These are phyloP conservation scores for Aegotheles bennettii DNA, from an alignment of 2,113 vertebrate species.

Conservation along the genomic window DNA sequence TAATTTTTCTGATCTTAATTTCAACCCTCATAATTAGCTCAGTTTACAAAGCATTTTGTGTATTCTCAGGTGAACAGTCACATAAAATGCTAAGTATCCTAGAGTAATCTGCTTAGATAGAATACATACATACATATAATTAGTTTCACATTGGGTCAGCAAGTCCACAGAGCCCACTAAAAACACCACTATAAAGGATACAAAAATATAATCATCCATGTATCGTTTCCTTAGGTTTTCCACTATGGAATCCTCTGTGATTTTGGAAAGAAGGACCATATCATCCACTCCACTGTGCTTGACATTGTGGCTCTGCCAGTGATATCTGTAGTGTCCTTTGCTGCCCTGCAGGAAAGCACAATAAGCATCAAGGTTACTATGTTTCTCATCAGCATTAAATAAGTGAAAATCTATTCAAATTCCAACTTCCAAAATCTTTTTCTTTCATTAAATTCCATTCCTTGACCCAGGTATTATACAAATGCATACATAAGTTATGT, in stretches of 20 bases:
- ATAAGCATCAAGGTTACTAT: background rate
- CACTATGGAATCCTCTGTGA: slow-evolving; percentile 96
- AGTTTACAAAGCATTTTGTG: background rate
- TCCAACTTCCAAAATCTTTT: background rate
- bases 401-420: background rate
- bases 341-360: slow-evolving; percentile 81
- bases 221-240: slow-evolving; percentile 99
- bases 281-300: slow-evolving; percentile 97
- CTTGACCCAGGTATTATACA: background rate
- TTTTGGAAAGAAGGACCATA: slow-evolving; percentile 97
- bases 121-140: rapidly evolving
- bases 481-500: background rate
- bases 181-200: slow-evolving; percentile 82
- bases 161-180: background rate
- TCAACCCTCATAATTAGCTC: background rate
- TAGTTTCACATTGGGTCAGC: background rate
- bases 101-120: background rate
- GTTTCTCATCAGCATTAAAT: background rate
- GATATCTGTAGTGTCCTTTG: slow-evolving; percentile 93
- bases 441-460: background rate
- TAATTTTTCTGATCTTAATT: background rate
- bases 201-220: slow-evolving; percentile 99
- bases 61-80: background rate
- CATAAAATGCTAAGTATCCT: background rate
- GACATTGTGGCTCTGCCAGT: slow-evolving; percentile 99